Evolutionary conservation across 2,888 invertebrate species (phyloP).

Genomic region (Eupithecia insigniata): DNA sequence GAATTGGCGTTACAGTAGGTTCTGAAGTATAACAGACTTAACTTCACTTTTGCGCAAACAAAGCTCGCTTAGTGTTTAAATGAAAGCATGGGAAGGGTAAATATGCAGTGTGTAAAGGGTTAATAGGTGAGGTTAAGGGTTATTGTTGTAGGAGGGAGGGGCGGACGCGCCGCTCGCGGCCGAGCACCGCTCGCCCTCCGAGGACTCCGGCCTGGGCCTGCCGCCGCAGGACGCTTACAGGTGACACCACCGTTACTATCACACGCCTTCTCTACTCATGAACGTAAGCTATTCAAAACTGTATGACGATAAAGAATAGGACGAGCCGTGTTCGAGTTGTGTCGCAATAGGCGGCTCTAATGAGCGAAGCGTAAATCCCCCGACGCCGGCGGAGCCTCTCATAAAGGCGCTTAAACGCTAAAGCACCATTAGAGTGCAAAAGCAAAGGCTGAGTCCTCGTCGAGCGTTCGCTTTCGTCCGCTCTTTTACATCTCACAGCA

Average conservation of each 20-base stretch:
- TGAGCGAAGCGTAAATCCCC: conserved; percentile 65
- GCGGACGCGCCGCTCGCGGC: conserved; percentile 85
- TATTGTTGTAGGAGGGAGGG: conserved; percentile 84
- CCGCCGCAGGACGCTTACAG: conserved; percentile 90
- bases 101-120: conserved; percentile 47
- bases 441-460: conserved; percentile 71
- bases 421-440: conserved; percentile 69
- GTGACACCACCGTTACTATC: conserved; percentile 74
- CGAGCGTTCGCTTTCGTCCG: conserved; percentile 70
- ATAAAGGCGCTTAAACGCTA: conserved; percentile 65
- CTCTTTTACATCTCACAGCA: conserved; percentile 71
- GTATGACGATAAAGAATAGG: conserved; percentile 13
- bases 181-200: conserved; percentile 93
- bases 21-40: conserved; percentile 6
- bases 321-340: conserved; percentile 21
- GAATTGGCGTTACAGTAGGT: conserved; percentile 21
- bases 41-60: conserved; percentile 13
- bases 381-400: conserved; percentile 57
- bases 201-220: conserved; percentile 97
- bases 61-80: conserved; percentile 14
- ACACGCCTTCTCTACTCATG: conserved; percentile 37
- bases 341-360: conserved; percentile 48
- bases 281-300: conserved; percentile 5
- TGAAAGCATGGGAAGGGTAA: conserved; percentile 19
- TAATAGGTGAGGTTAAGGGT: conserved; percentile 80